Conservation (phyloP, 2,113 vertebrate species). For the Chloropsis cyanopogon region DNA sequence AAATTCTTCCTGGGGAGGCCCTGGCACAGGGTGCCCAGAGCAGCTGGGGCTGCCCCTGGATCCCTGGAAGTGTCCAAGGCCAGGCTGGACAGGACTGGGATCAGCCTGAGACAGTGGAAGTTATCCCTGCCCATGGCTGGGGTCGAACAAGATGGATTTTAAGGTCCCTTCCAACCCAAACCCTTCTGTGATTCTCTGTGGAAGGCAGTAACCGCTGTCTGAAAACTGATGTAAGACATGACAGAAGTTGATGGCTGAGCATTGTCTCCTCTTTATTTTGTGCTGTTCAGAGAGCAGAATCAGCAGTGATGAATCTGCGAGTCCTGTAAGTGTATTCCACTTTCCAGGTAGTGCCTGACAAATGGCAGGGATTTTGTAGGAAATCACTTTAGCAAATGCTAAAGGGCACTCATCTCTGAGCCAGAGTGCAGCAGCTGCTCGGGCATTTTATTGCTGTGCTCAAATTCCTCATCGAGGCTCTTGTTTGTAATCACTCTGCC, state of each 20-base stretch:
- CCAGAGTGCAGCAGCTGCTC: not conserved
- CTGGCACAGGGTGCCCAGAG: not conserved
- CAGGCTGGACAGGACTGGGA: not conserved
- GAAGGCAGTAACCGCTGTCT: not conserved
- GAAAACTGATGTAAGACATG: not conserved
- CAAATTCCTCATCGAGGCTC: not conserved
- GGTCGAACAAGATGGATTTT: fast-evolving
- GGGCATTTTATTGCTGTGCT: not conserved
- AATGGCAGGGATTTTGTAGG: not conserved
- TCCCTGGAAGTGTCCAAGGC: not conserved
- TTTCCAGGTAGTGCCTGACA: not conserved
- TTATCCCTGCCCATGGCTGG: not conserved
- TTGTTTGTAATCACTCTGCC: not conserved
- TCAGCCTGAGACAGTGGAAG: fast-evolving
- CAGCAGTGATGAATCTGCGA: not conserved
- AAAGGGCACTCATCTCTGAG: not conserved
- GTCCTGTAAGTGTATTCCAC: not conserved
- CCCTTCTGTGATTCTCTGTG: not conserved
- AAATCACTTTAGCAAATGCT: not conserved
- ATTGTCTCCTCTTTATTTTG: not conserved
- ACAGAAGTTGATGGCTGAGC: not conserved
- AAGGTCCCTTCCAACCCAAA: not conserved
- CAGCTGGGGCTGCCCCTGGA: not conserved
- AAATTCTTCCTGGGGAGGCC: fast-evolving
- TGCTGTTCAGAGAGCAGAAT: not conserved